These are phyloP conservation scores for Anser cygnoides DNA, from an alignment of 2,113 vertebrate genomes.

Conservation along the genomic window DNA sequence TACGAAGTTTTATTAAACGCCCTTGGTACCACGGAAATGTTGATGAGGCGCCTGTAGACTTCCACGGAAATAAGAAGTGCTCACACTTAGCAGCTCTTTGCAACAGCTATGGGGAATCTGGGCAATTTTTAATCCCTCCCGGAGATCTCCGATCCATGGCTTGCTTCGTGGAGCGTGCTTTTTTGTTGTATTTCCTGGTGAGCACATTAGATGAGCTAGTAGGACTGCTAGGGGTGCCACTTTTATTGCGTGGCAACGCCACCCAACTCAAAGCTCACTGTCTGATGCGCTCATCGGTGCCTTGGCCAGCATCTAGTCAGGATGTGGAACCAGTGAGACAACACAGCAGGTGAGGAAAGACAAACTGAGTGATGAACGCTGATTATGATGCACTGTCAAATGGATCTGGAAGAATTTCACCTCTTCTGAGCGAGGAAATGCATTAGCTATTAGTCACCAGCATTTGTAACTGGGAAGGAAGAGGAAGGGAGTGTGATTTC, in stretches of 20 bases:
- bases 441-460: conserved; percentile 34
- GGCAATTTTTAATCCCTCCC: not conserved
- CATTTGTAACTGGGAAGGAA: conserved; percentile 17
- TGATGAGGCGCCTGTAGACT: not conserved
- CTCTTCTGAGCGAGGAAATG: conserved; percentile 8
- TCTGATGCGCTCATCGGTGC: not conserved
- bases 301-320: not conserved
- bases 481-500: conserved; percentile 9
- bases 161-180: not conserved
- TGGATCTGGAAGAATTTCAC: conserved; percentile 13
- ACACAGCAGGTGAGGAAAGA: not conserved
- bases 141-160: not conserved
- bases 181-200: not conserved
- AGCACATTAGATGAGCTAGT: not conserved
- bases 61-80: not conserved
- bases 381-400: not conserved
- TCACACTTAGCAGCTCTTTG: not conserved
- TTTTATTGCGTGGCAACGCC: not conserved
- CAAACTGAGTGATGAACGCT: not conserved
- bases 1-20: not conserved
- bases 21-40: not conserved
- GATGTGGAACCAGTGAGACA: not conserved
- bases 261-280: not conserved
- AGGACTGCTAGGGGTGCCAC: not conserved
- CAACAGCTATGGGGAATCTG: not conserved